Evolutionary conservation across 2,888 invertebrate species (phyloP), one percentile per base, ranked within the genome.

Genomic region (Rhingia campestris): DNA sequence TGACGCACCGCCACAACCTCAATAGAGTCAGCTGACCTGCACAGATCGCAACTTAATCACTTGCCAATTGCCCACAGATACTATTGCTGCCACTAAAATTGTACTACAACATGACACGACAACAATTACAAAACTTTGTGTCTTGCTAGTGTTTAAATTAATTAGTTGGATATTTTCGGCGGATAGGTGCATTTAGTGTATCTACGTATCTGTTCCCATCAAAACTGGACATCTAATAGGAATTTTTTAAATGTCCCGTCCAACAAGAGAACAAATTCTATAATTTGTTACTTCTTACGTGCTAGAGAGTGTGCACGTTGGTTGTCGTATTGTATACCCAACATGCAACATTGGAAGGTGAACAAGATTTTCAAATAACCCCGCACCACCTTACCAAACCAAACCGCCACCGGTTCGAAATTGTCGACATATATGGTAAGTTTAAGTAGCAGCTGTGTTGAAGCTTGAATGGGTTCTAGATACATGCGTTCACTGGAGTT

Each of bases 271-370:
- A 74, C 54, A 66, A 67, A 61, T 74, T 74, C 61, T 67, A 61
- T 53, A 53, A 53, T 33, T 53, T 37, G 37, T 9, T 37, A 67
- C 56, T 79, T 72, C 72, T 80, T 56, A 51, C 54, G 54, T 33
- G 53, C 37, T 54, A 53, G 41, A 58, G 32, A 22, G 22, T 22
- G 22, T 22, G 22, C 22, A 22, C 22, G 22, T 22, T 6, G 37
- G 49, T 39, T 35, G 37, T 7, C 10, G 53, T 59, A 22, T 47
- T 33, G 30, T 67, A 49, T 54, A 70, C 56, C 30, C 22, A 22
- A 75, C 81, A 81, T 67, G 81, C 81, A 81, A 79, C 82, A 64
- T 45, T 73, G 73, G 79, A 82, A 82, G 82, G 82, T 82, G 82
- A 82, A 82, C 82, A 79, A 79, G 82, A 63, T 82, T 58, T 53